Base-by-base conservation (phyloP, 2,113 vertebrate species). In the Barbus barbus region DNA sequence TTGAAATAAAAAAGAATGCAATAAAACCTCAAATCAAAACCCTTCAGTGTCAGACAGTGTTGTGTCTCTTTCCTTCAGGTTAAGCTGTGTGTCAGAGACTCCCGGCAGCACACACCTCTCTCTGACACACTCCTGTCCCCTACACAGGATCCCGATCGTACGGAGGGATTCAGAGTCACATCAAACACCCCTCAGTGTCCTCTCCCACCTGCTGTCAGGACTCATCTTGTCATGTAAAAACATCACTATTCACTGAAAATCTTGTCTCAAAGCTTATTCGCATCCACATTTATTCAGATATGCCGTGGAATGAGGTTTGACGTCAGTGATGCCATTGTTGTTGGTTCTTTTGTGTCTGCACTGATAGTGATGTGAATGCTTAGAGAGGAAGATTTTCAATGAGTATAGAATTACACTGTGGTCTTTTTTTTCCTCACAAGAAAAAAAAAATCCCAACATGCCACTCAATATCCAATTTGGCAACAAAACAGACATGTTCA, bases 81-180 rank as follows among this genome's bases (percentile, higher is more conserved):
- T 38, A 69, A 69, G 3, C 65, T 69, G 16, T 11, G 33, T 69
- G 18, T 69, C 65, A 69, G 65, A 69, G 65, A 69, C 33, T 69
- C 65, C 65, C 18, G 1, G 31, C 73, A 77, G 46, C 51, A 58
- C n/a, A 60, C 44, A n/a, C 28, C 38, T 77, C 65, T 36, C 31
- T 69, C 65, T 22, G 65, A 36, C 18, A 69, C 31, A 69, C 65
- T 69, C 9, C 4, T 69, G 73, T 81, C 31, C 11, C 58, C 69
- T 85, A 79, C 51, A 60, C 24, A 58, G 65, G 26, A 22, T 41
- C 53, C 65, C 20, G 18, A 20, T n/a, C n/a, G n/a, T n/a, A n/a
- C n/a, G n/a, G n/a, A n/a, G n/a, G n/a, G n/a, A n/a, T 48, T 74
- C 16, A 26, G 41, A 56, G 41, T 46, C 71, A 75, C 26, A 46